Evolutionary conservation across 2,888 invertebrate species (phyloP).

Genomic region (Macaria liturata): DNA sequence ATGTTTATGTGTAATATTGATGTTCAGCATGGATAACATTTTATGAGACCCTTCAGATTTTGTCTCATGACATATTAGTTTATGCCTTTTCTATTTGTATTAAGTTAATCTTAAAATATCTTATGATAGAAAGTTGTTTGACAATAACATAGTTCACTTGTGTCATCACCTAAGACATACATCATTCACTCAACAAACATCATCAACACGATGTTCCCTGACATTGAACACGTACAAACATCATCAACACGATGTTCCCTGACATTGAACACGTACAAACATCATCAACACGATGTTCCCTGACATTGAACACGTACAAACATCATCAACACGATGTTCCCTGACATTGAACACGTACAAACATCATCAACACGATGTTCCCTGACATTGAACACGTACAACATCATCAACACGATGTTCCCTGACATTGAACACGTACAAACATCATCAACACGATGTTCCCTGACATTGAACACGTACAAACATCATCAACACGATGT

Average conservation of each 20-base stretch:
- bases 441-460: conserved; percentile 5
- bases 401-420: conserved; percentile 1
- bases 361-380: conserved; percentile 3
- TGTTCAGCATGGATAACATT: too few relatives aligned
- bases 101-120: background rate
- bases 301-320: conserved; percentile 9
- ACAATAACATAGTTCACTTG: background rate
- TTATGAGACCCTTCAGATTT: too few relatives aligned
- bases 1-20: too few relatives aligned
- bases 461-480: conserved; percentile 7
- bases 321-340: conserved; percentile 3
- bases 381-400: conserved; percentile 8
- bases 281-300: conserved; percentile 1
- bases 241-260: conserved; percentile 1
- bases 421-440: conserved; percentile 8
- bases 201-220: conserved; percentile 1
- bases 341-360: conserved; percentile 8
- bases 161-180: background rate
- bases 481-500: conserved; percentile 6
- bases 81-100: too few relatives aligned
- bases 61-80: too few relatives aligned
- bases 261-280: conserved; percentile 9
- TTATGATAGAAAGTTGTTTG: background rate
- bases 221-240: conserved; percentile 9
- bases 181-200: background rate